These are phyloP conservation scores for Tipula lateralis DNA, from an alignment of 2,888 invertebrate genomes.

Conservation along the genomic window DNA sequence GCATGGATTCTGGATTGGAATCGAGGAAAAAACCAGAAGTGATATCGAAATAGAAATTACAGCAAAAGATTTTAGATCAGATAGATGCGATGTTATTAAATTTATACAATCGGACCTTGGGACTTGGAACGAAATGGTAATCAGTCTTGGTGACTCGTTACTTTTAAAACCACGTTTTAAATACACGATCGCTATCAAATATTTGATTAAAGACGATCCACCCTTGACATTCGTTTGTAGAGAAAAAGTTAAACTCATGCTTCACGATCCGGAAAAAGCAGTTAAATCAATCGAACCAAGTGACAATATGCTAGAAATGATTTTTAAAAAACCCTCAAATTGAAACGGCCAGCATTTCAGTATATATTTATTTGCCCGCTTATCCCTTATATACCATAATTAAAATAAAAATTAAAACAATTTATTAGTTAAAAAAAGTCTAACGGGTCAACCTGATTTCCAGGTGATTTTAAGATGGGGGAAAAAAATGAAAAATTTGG, in stretches of 20 bases:
- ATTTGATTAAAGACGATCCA: neutral
- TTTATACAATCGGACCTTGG: neutral
- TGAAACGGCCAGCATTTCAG: no score
- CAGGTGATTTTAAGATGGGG: no score
- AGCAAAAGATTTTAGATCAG: neutral
- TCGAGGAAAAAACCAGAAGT: neutral
- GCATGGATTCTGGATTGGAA: neutral
- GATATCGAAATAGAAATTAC: neutral
- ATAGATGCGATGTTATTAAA: neutral
- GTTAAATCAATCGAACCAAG: neutral
- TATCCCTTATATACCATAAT: no score
- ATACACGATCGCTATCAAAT: neutral
- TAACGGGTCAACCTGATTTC: no score
- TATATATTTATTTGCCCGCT: no score
- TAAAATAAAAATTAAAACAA: no score
- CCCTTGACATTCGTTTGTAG: neutral
- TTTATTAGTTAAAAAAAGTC: no score
- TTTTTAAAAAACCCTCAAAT: neutral
- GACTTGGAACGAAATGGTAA: neutral
- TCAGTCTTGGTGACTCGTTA: neutral
- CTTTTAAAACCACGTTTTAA: neutral
- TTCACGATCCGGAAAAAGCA: neutral
- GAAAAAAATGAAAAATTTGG: no score
- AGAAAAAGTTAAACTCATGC: neutral
- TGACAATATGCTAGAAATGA: neutral